A percentile compares a stretch with the other conserved stretches of the same genome.
Evolutionary conservation across 2,888 invertebrate genomes (phyloP).

Genomic region (Mystacides longicornis): DNA sequence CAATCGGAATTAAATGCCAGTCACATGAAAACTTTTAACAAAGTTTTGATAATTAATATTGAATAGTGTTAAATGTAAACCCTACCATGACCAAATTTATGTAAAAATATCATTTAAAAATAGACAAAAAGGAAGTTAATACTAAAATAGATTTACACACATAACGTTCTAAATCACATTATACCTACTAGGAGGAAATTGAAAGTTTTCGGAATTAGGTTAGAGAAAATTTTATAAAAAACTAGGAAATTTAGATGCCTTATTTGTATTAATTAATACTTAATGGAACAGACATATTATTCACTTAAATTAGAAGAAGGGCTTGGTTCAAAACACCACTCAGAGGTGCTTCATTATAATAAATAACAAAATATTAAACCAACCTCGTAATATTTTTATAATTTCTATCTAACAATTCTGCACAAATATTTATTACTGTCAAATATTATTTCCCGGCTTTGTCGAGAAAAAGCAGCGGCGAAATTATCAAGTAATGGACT

Average conservation of each 20-base stretch:
- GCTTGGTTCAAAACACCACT: neutral
- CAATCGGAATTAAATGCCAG: too few relatives aligned
- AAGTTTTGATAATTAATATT: too few relatives aligned
- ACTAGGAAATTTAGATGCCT: too few relatives aligned
- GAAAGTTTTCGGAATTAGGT: too few relatives aligned
- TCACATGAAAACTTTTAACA: too few relatives aligned
- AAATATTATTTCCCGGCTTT: neutral
- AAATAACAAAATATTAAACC: neutral
- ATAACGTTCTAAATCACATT: too few relatives aligned
- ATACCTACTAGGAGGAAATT: too few relatives aligned
- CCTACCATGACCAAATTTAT: too few relatives aligned
- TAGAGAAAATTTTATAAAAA: too few relatives aligned
- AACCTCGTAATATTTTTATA: neutral
- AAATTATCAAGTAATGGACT: too few relatives aligned
- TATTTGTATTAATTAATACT: neutral
- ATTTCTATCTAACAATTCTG: neutral
- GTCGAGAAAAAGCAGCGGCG: neutral
- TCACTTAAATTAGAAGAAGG: neutral
- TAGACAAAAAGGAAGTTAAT: neutral
- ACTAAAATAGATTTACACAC: constrained; percentile 1
- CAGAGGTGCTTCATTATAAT: neutral
- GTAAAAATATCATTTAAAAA: neutral
- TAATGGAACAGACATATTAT: neutral
- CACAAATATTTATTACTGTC: neutral
- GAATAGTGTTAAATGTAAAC: too few relatives aligned